Evolutionary conservation across 2,888 invertebrate species (phyloP), one percentile per base, ranked within the genome.

Genomic region (Pristionchus mayeri): DNA sequence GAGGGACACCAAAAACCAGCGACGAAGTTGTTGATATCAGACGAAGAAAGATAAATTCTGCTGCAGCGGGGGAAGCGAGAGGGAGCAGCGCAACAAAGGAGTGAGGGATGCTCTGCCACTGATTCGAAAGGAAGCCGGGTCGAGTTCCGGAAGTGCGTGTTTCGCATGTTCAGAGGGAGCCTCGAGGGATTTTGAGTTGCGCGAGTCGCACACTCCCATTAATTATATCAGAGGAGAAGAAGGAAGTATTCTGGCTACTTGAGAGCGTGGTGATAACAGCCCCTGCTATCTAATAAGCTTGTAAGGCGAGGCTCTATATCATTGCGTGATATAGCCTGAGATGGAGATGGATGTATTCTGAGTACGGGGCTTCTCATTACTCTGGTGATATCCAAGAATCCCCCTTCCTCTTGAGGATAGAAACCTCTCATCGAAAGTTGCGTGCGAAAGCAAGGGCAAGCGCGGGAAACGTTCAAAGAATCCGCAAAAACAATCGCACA

Each of bases 131-230:
- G 34, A 63, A 34, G 30, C 30, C 6, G 24, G 6, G 54, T 54
- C 54, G 21, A 37, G 40, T 71, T n/a, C 40, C 40, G 71, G 71
- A 37, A 37, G 71, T 71, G 71, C 40, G 71, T 71, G 71, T 44
- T 71, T 40, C 24, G 71, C 44, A 44, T 71, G 37, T 71, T 71
- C n/a, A 40, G 71, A 34, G 34, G 24, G 27, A 40, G 71, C 9
- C 71, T 44, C 71, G 3, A 71, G 40, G 71, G 71, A 37, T 44
- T 71, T n/a, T n/a, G n/a, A n/a, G n/a, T n/a, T n/a, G n/a, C n/a
- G n/a, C 4, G 71, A 71, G 24, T 40, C 71, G 71, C 40, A 24
- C 40, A 40, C 34, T 40, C 18, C 71, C 71, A 71, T 71, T 37
- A 40, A 44, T 71, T 71, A 71, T 71, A 40, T 71, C 71, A 71